phyloP scores from a whole-genome alignment of 2,797 vertebrate genomes.

The Pagetopsis macropterus region DNA sequence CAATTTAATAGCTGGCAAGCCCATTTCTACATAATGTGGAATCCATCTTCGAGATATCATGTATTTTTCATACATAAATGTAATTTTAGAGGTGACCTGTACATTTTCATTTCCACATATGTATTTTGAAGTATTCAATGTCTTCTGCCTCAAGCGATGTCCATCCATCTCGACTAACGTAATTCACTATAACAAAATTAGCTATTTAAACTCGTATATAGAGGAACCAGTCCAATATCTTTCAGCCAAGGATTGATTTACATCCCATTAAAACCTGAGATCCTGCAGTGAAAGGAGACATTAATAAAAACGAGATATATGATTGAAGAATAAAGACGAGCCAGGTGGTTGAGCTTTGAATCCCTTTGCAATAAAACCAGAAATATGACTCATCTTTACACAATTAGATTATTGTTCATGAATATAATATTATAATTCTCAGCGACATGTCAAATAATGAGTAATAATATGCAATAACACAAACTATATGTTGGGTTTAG shows the following conservation, averaged over 20 bases:
- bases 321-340: constrained; percentile 9
- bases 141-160: constrained; percentile 47
- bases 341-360: constrained; percentile 46
- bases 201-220: constrained; percentile 46
- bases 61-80: constrained; percentile 71
- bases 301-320: constrained; percentile 50
- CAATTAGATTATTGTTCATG: constrained; percentile 44
- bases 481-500: constrained; percentile 64
- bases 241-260: constrained; percentile 46
- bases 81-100: constrained; percentile 58
- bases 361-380: constrained; percentile 55
- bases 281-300: constrained; percentile 43
- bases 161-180: constrained; percentile 45
- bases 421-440: constrained; percentile 22
- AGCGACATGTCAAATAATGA: constrained; percentile 19
- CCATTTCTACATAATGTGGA: constrained; percentile 65
- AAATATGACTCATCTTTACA: constrained; percentile 40
- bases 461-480: constrained; percentile 47
- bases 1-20: constrained; percentile 59
- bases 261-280: constrained; percentile 50
- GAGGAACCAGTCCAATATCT: constrained; percentile 38
- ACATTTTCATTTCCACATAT: constrained; percentile 68
- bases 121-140: constrained; percentile 67
- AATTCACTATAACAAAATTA: constrained; percentile 63
- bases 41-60: constrained; percentile 69